phyloP scores from a whole-genome alignment of 2,797 vertebrate species.

The Centropyge bicolor region DNA sequence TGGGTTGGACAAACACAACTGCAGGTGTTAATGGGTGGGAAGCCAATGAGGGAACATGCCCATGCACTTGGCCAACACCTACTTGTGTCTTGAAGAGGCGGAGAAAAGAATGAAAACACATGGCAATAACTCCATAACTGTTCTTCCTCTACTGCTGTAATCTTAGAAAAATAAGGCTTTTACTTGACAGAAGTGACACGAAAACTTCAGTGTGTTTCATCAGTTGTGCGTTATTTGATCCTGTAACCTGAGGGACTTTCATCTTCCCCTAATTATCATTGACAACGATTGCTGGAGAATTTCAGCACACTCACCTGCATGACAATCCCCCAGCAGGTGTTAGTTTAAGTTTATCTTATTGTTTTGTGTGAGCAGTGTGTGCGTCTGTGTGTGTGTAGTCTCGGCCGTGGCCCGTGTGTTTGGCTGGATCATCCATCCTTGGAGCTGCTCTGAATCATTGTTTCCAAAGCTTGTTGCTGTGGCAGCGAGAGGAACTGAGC shows the following conservation, averaged over 20 bases:
- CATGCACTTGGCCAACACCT: too few species aligned
- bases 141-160: too few species aligned
- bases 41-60: neutral
- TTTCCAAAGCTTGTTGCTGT: conserved; percentile 67
- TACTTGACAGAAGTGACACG: neutral
- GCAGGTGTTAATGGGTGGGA: conserved; percentile 4
- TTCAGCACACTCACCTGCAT: neutral
- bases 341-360: neutral
- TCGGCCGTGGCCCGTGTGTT: conserved; percentile 22
- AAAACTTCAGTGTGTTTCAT: neutral
- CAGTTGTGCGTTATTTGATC: neutral
- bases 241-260: neutral
- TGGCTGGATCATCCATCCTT: conserved; percentile 35
- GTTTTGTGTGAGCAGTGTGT: neutral
- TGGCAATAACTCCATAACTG: neutral
- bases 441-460: conserved; percentile 54
- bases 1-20: too few species aligned
- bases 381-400: neutral
- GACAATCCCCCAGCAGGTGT: neutral
- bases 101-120: too few species aligned
- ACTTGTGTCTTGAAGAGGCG: neutral
- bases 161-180: neutral
- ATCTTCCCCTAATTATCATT: neutral
- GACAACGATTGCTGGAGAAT: neutral
- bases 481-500: conserved; percentile 51